These are phyloP conservation scores for Stictonetta naevosa DNA, from an alignment of 2,113 vertebrate genomes.

Conservation along the genomic window DNA sequence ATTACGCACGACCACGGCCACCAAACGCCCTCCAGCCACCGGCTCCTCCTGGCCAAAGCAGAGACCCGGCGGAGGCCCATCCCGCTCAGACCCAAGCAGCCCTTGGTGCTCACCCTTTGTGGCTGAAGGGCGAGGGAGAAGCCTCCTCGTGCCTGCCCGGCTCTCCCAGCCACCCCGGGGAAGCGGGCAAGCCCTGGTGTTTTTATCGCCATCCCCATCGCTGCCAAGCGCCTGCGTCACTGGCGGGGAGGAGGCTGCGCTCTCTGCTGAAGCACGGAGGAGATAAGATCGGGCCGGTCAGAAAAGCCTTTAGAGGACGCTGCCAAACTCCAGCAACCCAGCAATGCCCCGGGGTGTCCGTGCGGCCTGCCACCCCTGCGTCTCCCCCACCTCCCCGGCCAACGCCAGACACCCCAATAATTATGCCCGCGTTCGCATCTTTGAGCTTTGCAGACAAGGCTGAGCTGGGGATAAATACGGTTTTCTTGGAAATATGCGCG, in stretches of 20 bases:
- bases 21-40: neutral
- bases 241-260: neutral
- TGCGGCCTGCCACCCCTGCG: neutral
- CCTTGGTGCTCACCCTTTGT: neutral
- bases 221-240: constrained; percentile 29
- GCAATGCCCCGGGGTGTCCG: neutral
- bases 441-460: too few species aligned
- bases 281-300: constrained; percentile 4
- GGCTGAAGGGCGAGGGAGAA: too few species aligned
- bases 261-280: neutral
- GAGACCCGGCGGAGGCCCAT: rapidly evolving
- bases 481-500: too few species aligned
- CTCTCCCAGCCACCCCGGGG: neutral
- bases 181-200: neutral
- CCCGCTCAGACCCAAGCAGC: neutral
- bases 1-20: neutral
- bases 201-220: neutral
- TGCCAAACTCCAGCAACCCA: neutral
- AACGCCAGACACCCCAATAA: too few species aligned
- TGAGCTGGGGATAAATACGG: too few species aligned
- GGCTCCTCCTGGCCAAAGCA: neutral
- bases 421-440: too few species aligned
- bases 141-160: neutral
- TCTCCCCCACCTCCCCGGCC: too few species aligned
- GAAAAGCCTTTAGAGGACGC: neutral